Conservation (phyloP, 2,113 vertebrate genomes). For the Oncorhynchus clarkii region DNA sequence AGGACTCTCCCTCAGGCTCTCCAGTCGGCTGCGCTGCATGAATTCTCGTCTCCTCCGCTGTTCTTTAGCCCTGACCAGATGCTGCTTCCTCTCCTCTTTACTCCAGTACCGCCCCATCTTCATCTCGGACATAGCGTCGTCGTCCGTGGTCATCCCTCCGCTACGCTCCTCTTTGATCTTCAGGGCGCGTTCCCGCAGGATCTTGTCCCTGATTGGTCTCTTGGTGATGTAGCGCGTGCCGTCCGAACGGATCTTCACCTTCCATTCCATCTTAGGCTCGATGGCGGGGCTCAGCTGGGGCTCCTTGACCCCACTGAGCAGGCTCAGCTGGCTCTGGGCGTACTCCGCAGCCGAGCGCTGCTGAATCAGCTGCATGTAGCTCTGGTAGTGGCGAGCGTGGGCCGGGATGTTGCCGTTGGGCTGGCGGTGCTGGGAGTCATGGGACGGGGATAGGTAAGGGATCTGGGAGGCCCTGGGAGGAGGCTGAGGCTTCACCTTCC, state of each 20-base stretch:
- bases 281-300: slow-evolving; percentile 64
- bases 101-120: slow-evolving; percentile 98
- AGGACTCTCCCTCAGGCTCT: slow-evolving; percentile 88
- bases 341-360: slow-evolving; percentile 94
- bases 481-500: slow-evolving; percentile 52
- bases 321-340: slow-evolving; percentile 89
- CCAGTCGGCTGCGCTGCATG: slow-evolving; percentile 94
- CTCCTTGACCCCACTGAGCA: slow-evolving; percentile 86
- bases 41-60: slow-evolving; percentile 89
- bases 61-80: slow-evolving; percentile 89
- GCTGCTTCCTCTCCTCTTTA: slow-evolving; percentile 95
- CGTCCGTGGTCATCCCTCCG: slow-evolving; percentile 91
- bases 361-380: slow-evolving; percentile 96
- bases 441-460: slow-evolving; percentile 88
- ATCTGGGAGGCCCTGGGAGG: slow-evolving; percentile 49
- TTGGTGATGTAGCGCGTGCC: slow-evolving; percentile 95
- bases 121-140: slow-evolving; percentile 95
- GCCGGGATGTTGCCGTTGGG: slow-evolving; percentile 78
- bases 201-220: slow-evolving; percentile 90
- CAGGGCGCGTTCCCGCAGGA: slow-evolving; percentile 91
- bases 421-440: slow-evolving; percentile 82
- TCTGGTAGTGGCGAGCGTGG: slow-evolving; percentile 92
- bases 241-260: slow-evolving; percentile 94
- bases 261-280: slow-evolving; percentile 96
- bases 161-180: slow-evolving; percentile 97